These are phyloP conservation scores for Diprion similis DNA, from an alignment of 1,140 invertebrate genomes.

Conservation along the genomic window DNA sequence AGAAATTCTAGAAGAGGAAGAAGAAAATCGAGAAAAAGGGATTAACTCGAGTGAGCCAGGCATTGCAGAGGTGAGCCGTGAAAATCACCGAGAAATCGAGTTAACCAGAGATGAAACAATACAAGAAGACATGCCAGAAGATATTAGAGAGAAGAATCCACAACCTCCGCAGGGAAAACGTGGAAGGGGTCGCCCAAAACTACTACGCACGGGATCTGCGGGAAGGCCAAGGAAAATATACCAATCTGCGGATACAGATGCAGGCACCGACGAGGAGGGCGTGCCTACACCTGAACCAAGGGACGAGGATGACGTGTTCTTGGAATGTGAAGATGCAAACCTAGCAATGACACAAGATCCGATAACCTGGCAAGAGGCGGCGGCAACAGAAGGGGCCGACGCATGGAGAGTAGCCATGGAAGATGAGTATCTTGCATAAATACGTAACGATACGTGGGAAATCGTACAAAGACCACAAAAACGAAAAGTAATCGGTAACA, in stretches of 20 bases:
- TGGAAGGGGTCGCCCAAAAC: neutral
- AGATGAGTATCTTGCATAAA: constrained; percentile 40
- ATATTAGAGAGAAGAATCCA: neutral
- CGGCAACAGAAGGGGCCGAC: constrained; percentile 34
- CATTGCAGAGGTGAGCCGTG: neutral
- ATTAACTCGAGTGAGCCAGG: neutral
- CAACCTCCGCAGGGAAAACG: neutral
- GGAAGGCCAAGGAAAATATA: neutral
- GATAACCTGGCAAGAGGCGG: constrained; percentile 45
- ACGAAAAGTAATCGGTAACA: constrained; percentile 37
- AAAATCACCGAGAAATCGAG: constrained; percentile 1
- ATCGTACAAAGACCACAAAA: constrained; percentile 37
- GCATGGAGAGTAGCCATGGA: constrained; percentile 44
- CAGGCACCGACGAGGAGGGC: neutral
- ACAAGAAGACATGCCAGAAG: neutral
- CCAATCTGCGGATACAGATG: neutral
- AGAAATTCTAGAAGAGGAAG: constrained; percentile 6
- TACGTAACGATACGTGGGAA: constrained; percentile 46
- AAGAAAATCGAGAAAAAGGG: neutral
- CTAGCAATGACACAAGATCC: constrained; percentile 34
- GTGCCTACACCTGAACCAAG: neutral
- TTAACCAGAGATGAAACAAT: neutral
- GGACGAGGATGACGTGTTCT: neutral
- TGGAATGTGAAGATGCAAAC: neutral
- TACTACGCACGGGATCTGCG: neutral